These are phyloP conservation scores for Drosophila suboccidentalis DNA, from an alignment of 2,888 invertebrate genomes.

Conservation along the genomic window DNA sequence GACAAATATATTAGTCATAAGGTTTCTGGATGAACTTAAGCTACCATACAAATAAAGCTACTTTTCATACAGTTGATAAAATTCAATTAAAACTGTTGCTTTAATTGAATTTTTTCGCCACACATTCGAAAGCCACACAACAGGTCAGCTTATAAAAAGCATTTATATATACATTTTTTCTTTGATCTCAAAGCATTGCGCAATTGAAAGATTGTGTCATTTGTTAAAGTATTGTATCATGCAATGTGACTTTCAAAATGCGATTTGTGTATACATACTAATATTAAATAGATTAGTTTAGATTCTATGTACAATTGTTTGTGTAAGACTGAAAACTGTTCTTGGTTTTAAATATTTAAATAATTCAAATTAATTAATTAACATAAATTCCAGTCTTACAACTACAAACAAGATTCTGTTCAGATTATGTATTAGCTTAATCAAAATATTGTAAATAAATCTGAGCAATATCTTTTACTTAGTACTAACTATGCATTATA, in stretches of 20 bases:
- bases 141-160: slow-evolving; percentile 21
- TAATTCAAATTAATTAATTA: neutral
- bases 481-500: slow-evolving; percentile 54
- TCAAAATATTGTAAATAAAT: slow-evolving; percentile 11
- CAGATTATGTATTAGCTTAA: slow-evolving; percentile 12
- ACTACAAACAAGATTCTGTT: slow-evolving; percentile 15
- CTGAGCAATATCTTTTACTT: slow-evolving; percentile 44
- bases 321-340: slow-evolving; percentile 23
- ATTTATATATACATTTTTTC: slow-evolving; percentile 10
- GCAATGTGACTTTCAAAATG: slow-evolving; percentile 64
- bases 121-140: slow-evolving; percentile 59
- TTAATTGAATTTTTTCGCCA: slow-evolving; percentile 50
- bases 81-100: slow-evolving; percentile 47
- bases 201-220: slow-evolving; percentile 24
- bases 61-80: slow-evolving; percentile 28
- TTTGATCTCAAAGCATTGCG: slow-evolving; percentile 32
- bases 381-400: slow-evolving; percentile 28
- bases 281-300: slow-evolving; percentile 9
- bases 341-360: neutral
- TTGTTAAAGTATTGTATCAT: slow-evolving; percentile 38
- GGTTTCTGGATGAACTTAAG: slow-evolving; percentile 2
- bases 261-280: slow-evolving; percentile 26
- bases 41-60: slow-evolving; percentile 42
- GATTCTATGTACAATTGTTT: slow-evolving; percentile 21
- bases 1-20: slow-evolving; percentile 42